These are phyloP conservation scores for Spodoptera littoralis DNA, from an alignment of 2,888 invertebrate genomes.

Conservation along the genomic window DNA sequence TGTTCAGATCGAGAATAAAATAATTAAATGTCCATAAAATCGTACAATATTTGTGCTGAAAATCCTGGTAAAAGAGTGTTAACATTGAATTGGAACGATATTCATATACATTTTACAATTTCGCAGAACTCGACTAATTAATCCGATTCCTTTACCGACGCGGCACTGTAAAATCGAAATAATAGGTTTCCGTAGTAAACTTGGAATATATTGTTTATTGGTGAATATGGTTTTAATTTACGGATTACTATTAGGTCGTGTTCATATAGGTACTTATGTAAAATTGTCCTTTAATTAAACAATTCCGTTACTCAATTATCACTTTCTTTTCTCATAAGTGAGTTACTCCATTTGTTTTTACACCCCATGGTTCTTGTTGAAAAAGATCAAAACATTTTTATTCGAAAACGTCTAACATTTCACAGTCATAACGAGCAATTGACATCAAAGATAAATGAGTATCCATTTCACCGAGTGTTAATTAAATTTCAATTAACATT, in stretches of 20 bases:
- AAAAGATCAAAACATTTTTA: no score
- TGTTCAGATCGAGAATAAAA: conserved; percentile 12
- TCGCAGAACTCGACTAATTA: background rate
- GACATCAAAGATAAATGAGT: conserved; percentile 31
- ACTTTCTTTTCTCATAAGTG: no score
- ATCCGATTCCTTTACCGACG: conserved; percentile 1
- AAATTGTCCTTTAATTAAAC: conserved; percentile 14
- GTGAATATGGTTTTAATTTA: no score
- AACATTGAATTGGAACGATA: background rate
- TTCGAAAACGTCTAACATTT: no score
- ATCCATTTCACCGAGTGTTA: conserved; percentile 25
- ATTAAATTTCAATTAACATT: conserved; percentile 50
- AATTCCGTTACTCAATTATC: conserved; percentile 31
- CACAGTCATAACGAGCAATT: conserved; percentile 8
- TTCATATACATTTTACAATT: background rate
- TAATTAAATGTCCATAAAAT: conserved; percentile 29
- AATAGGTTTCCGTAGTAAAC: background rate
- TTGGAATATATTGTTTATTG: no score
- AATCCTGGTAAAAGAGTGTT: conserved; percentile 15
- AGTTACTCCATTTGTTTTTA: no score
- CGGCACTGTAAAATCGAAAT: background rate
- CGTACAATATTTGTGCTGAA: conserved; percentile 4
- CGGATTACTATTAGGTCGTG: no score
- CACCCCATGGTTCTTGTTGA: no score
- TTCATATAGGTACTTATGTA: no score